phyloP scores from a whole-genome alignment of 2,797 vertebrate species.

The Sciaenops ocellatus region DNA sequence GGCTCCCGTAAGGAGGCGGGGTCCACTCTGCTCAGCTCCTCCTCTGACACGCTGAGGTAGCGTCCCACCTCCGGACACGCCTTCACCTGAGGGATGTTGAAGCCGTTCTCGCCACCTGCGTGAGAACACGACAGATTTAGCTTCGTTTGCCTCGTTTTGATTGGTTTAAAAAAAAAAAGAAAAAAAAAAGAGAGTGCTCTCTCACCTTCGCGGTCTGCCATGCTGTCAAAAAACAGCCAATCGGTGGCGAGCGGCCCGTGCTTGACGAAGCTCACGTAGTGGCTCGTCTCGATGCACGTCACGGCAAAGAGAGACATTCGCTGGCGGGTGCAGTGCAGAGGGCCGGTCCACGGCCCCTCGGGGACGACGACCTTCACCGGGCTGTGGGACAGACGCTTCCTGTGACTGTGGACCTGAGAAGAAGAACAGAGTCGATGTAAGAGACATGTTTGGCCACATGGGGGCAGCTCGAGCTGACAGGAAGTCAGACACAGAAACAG shows the following conservation, averaged over 20 bases:
- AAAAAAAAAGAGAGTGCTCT: no score
- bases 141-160: background rate
- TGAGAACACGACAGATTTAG: background rate
- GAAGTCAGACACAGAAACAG: no score
- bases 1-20: constrained; percentile 76
- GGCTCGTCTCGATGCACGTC: constrained; percentile 91
- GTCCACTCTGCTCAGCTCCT: constrained; percentile 83
- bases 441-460: no score
- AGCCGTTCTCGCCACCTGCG: constrained; percentile 89
- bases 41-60: constrained; percentile 84
- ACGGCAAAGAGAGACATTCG: constrained; percentile 87
- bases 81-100: constrained; percentile 88
- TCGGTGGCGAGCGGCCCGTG: constrained; percentile 78
- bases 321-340: constrained; percentile 79
- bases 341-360: constrained; percentile 61
- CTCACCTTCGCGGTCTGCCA: constrained; percentile 90
- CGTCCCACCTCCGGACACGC: constrained; percentile 88
- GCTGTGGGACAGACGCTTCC: constrained; percentile 77
- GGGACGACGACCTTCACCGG: constrained; percentile 76
- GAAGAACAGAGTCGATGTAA: background rate
- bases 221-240: constrained; percentile 93
- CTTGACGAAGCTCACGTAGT: constrained; percentile 90
- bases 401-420: constrained; percentile 88
- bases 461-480: no score
- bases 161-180: no score